Base-by-base conservation (phyloP, 1,140 invertebrate species). In the Saccostrea cuccullata region DNA sequence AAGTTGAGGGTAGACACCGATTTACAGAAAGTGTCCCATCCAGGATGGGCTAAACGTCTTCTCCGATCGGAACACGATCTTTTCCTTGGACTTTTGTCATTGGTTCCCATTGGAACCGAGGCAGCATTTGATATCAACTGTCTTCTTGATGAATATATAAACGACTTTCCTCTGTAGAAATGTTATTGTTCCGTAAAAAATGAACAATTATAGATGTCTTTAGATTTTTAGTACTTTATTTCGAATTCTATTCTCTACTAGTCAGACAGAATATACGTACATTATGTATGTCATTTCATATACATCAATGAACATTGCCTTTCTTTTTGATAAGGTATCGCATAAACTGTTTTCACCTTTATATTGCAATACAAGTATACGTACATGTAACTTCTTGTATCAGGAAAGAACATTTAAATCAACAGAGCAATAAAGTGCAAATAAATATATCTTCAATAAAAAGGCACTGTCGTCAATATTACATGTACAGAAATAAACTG, bases 141-240 rank as follows among this genome's bases (percentile, higher is more conserved):
- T 55, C 85, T 64, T 5, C 73, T 91, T 36, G 91, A 92, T 30
- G 91, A 92, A 64, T 92, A 90, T 82, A 73, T 89, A 13, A 88
- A 87, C 13, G 87, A 83, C 56, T 91, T 88, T 67, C 91, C 91
- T 4, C 20, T 85, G 15, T 85, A 64, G 56, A 23, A 36, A 2
- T 85, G 6, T 60, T 11, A 77, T 26, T 30, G 0, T 77, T 23
- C 36, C 70, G 3, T 26, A 5, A 4, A 23, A 77, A n/a, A 30
- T 77, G 73, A 23, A 82, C 13, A 82, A 82, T 47, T 23, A n/a
- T n/a, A 36, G 11, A 47, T 82, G 4, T 30, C 11, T 82, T 30
- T 30, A 26, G 15, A 15, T 3, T 12, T 12, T 82, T 36, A 0
- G 1, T 82, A 36, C 30, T 77, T 1, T 17, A 77, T 77, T 26